Evolutionary conservation across 2,113 vertebrate genomes (phyloP), one percentile per base, ranked within the genome.

Genomic region (Callochromis pleurospilus): DNA sequence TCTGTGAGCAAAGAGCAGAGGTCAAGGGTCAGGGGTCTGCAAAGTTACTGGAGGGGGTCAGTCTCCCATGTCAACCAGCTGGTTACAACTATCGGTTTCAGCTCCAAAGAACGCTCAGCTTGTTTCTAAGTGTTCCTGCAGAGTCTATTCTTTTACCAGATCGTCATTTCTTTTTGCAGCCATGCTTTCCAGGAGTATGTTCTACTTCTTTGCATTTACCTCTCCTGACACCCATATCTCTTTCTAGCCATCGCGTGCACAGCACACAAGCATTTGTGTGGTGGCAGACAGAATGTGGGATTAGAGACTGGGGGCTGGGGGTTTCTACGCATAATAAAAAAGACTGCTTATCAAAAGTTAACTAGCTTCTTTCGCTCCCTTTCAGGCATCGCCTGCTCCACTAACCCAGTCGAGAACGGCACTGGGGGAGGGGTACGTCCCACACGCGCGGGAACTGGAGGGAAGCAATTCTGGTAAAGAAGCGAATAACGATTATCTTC

Each of bases 321-420:
- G 13, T 77, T 75, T 73, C 40, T 82, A 85, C 93, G 84, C 85
- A 94, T 94, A 93, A 93, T 95, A 86, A 92, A 95, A 90, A 83
- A 87, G 81, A 85, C 84, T 60, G 60, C 92, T 93, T 94, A 94
- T 94, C 87, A 94, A 95, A 94, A 94, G 92, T 95, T 93, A 96
- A 95, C 86, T 19, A 93, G 91, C 83, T 91, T 60, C 70, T 47
- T 84, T 89, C 15, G 13, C 56, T 86, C 84, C 79, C 85, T 88
- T 89, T 58, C 85, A 87, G 75, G 79, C 31, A 45, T 3, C 49
- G 77, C 7, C 75, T 93, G 89, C 88, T 93, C 90, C 38, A 92
- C 91, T 94, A 90, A 94, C 89, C 90, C 89, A 90, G 79, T 90
- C 81, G 62, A 83, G 80, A 75, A 60, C 56, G 54, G 70, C 24